Conservation (phyloP, 1,140 invertebrate genomes). For the Aplysia californica region DNA sequence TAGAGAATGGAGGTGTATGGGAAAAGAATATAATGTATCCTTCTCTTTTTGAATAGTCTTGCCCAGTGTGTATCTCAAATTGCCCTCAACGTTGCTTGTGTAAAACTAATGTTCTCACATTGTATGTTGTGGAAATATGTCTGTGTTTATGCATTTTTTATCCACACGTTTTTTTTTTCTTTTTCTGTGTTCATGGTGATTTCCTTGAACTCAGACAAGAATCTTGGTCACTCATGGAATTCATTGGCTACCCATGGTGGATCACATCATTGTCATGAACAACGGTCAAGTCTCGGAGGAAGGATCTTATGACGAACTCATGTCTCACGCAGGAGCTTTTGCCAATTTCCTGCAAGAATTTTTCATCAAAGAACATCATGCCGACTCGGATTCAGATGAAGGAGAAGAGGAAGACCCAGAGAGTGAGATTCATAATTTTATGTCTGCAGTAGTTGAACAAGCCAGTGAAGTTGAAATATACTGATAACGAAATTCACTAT, state of each 20-base stretch:
- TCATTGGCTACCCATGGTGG: constrained; percentile 62
- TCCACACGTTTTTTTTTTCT: too few relatives aligned
- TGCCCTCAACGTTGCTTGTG: too few relatives aligned
- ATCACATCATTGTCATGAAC: constrained; percentile 59
- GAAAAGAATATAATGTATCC: too few relatives aligned
- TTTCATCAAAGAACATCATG: constrained; percentile 27
- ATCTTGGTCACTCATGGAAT: constrained; percentile 65
- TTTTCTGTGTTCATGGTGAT: background rate
- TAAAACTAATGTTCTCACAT: too few relatives aligned
- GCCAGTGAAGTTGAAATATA: background rate
- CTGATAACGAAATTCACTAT: too few relatives aligned
- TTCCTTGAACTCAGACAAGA: constrained; percentile 42
- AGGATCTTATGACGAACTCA: constrained; percentile 61
- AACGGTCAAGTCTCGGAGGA: constrained; percentile 58
- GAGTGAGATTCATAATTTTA: constrained; percentile 37
- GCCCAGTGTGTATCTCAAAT: too few relatives aligned
- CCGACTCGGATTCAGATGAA: constrained; percentile 21
- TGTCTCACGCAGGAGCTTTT: constrained; percentile 57
- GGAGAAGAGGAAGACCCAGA: constrained; percentile 46
- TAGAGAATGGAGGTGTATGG: too few relatives aligned
- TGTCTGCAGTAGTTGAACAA: background rate
- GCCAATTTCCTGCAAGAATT: constrained; percentile 61
- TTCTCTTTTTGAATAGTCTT: too few relatives aligned
- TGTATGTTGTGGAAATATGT: too few relatives aligned
- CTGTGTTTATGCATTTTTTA: too few relatives aligned